Evolutionary conservation across 2,113 vertebrate species (phyloP).

Genomic region (Protomyctophum bolini): DNA sequence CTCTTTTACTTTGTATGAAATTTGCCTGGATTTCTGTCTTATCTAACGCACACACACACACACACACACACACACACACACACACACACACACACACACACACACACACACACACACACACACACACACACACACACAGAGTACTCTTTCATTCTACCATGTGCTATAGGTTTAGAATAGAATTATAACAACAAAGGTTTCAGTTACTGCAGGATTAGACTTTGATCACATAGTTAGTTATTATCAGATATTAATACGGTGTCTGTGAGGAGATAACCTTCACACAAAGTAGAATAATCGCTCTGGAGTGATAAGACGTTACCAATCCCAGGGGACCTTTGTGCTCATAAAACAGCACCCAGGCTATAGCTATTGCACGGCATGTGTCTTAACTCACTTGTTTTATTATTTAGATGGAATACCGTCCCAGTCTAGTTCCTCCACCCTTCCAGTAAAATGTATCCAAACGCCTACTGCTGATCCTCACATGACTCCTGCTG

Average conservation of each 20-base stretch:
- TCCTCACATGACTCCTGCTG: neutral
- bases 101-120: neutral
- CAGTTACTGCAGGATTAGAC: slow-evolving; percentile 20
- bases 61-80: no score
- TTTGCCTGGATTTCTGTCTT: neutral
- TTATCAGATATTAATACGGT: neutral
- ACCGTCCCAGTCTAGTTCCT: slow-evolving; percentile 25
- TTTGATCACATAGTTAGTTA: slow-evolving; percentile 10
- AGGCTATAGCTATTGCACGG: slow-evolving; percentile 15
- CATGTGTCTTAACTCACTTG: slow-evolving; percentile 47
- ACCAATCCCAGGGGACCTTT: slow-evolving; percentile 44
- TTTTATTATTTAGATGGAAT: slow-evolving; percentile 52
- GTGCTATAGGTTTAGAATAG: neutral
- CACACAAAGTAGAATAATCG: slow-evolving; percentile 36
- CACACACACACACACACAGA: neutral
- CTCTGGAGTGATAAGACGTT: slow-evolving; percentile 33
- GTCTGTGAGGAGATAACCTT: slow-evolving; percentile 7
- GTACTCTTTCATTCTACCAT: neutral
- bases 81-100: neutral
- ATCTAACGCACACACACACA: neutral
- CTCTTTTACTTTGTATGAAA: neutral
- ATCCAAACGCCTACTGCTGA: neutral
- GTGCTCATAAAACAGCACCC: slow-evolving; percentile 37
- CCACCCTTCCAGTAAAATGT: slow-evolving; percentile 24
- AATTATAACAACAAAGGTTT: neutral